Base-by-base conservation (phyloP, 2,113 vertebrate genomes). In the Pristiophorus japonicus region DNA sequence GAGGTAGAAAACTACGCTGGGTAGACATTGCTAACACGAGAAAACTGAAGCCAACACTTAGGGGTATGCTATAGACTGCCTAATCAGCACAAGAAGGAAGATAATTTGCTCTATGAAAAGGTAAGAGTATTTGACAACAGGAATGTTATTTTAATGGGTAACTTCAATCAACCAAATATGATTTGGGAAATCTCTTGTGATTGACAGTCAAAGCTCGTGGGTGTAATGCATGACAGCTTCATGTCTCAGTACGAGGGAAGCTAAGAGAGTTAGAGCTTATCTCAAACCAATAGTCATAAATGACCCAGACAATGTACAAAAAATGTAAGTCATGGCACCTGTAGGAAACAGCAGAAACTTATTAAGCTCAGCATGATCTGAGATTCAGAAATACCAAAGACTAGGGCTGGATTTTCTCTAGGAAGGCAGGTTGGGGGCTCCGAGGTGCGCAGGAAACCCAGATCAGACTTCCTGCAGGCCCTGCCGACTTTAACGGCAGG, bases 151-250 rank as follows among this genome's bases (percentile, higher is more conserved):
- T 85, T 85, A 85, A 85, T 47, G 42, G 81, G 5, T 27, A 42
- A 87, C 45, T 51, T 87, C 45, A 87, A 87, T 47, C 84, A 87
- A 51, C 84, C 45, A 87, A 51, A 38, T 81, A 81, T 81, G n/a
- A 87, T 81, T 42, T 81, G 14, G 75, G 75, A 81, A 42, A 81
- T 16, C n/a, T n/a, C 75, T 42, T 14, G n/a, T 81, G 75, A 14
- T 38, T 81, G 38, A 42, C n/a, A 81, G n/a, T 81, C 75, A 20
- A 81, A 81, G 75, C 75, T 81, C n/a, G 16, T 81, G 42, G 38
- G n/a, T 81, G n/a, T 38, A 81, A 81, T 81, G 75, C 75, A 42
- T 81, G 75, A 81, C 75, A 81, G 75, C n/a, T 81, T 81, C 75
- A 81, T 75, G 34, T 14, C 73, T 4, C n/a, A 81, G 75, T 81